phyloP scores from a whole-genome alignment of 2,113 vertebrate genomes.

The Daboia siamensis region DNA sequence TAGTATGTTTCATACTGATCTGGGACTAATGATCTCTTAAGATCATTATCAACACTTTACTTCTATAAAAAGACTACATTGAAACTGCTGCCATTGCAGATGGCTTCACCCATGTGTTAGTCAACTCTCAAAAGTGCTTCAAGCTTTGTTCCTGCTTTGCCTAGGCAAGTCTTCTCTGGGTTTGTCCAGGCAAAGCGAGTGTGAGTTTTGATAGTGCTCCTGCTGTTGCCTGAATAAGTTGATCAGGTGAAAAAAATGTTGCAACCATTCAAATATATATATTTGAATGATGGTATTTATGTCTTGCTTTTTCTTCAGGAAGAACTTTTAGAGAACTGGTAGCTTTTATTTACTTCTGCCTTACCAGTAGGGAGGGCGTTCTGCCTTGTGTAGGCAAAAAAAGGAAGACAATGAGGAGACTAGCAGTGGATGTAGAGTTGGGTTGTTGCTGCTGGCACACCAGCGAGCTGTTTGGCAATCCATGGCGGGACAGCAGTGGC shows the following conservation, averaged over 20 bases:
- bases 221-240: not conserved
- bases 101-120: not conserved
- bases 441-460: not conserved
- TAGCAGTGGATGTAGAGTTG: not conserved
- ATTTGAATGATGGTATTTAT: not conserved
- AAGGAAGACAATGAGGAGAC: not conserved
- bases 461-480: not conserved
- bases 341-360: not conserved
- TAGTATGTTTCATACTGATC: not conserved
- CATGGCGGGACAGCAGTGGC: not conserved
- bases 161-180: not conserved
- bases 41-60: not conserved
- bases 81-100: not conserved
- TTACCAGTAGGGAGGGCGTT: not conserved
- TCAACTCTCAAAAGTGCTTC: not conserved
- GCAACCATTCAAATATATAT: not conserved
- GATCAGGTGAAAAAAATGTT: not conserved
- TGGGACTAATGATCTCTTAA: not conserved
- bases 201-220: not conserved
- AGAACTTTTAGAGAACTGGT: not conserved
- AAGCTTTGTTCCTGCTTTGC: not conserved
- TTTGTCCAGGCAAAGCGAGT: not conserved
- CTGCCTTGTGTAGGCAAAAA: not conserved
- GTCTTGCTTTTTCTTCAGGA: not conserved
- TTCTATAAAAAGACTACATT: not conserved